phyloP scores from a whole-genome alignment of 1,140 invertebrate genomes.

The Phymorhynchus buccinoides region DNA sequence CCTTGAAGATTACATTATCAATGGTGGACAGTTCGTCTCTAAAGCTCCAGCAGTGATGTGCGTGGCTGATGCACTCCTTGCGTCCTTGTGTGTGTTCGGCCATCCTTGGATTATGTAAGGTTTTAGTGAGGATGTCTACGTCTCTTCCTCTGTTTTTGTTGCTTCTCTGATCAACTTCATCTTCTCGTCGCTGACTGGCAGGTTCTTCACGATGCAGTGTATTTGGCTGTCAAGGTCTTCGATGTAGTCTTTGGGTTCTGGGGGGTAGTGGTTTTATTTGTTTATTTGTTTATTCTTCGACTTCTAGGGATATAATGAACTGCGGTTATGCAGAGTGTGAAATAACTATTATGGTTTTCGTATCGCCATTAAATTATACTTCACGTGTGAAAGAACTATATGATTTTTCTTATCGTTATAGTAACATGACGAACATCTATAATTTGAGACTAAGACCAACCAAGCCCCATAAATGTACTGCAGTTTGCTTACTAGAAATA shows the following conservation, averaged over 20 bases:
- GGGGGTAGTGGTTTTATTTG: not conserved
- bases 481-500: no score
- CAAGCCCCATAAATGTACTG: no score
- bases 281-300: no score
- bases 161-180: conserved; percentile 21
- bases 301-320: no score
- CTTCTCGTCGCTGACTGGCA: conserved; percentile 25
- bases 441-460: no score
- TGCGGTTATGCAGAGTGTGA: no score
- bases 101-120: not conserved
- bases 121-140: no score
- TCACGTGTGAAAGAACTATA: no score
- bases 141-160: not conserved
- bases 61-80: not conserved
- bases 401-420: no score
- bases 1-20: conserved; percentile 28
- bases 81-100: conserved; percentile 16
- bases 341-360: no score
- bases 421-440: no score
- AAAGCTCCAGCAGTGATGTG: not conserved
- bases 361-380: no score
- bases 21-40: conserved; percentile 12
- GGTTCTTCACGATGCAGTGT: not conserved
- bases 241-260: not conserved
- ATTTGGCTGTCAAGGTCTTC: conserved; percentile 19